Conservation (phyloP, 2,113 vertebrate genomes). For the Malurus cyaneus region DNA sequence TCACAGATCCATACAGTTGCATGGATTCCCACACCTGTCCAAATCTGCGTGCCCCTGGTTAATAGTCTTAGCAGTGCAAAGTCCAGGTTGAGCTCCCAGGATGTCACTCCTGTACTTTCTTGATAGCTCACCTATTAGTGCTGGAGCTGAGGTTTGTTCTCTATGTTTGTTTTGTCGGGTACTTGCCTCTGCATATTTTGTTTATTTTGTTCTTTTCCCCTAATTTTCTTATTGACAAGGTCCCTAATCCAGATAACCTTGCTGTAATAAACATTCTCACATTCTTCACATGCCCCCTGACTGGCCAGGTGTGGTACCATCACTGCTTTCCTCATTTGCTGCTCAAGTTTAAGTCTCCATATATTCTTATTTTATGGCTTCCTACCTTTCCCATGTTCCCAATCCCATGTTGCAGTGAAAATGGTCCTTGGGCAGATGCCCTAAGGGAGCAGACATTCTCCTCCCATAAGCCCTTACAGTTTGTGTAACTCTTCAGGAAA, state of each 20-base stretch:
- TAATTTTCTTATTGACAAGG: neutral
- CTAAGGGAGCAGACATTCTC: neutral
- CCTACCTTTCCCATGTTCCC: neutral
- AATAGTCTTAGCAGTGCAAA: neutral
- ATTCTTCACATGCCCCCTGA: neutral
- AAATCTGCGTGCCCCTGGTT: neutral
- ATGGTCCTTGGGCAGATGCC: neutral
- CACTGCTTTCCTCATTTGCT: neutral
- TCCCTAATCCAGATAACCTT: neutral
- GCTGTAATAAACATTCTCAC: neutral
- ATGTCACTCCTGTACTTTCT: neutral
- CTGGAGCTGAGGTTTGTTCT: neutral
- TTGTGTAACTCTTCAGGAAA: neutral
- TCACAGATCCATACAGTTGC: neutral
- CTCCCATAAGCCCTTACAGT: neutral
- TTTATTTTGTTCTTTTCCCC: neutral
- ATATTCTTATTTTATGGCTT: neutral
- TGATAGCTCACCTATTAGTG: neutral
- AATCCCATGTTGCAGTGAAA: neutral
- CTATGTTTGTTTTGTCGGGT: neutral
- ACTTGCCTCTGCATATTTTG: neutral
- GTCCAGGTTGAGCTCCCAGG: neutral
- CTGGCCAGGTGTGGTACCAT: neutral
- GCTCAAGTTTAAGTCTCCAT: neutral
- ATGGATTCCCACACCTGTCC: accelerated